Evolutionary conservation across 2,113 vertebrate genomes (phyloP).

Genomic region (Vanacampus margaritifer): DNA sequence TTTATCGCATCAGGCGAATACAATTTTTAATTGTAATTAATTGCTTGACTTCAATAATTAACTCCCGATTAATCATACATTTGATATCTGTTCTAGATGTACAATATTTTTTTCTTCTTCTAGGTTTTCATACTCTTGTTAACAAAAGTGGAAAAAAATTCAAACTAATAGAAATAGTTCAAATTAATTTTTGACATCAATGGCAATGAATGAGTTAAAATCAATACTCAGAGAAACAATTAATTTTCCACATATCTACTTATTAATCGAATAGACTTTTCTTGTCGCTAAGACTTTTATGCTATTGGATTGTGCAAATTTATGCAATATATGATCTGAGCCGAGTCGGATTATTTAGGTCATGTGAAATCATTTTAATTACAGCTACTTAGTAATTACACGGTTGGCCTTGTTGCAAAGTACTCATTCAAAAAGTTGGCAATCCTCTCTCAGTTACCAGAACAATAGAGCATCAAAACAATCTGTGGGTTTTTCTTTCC

Average conservation of each 20-base stretch:
- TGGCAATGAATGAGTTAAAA: no score
- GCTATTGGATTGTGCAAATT: background rate
- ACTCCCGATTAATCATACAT: no score
- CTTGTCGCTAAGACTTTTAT: background rate
- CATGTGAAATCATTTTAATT: background rate
- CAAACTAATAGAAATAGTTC: no score
- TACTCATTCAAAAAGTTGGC: background rate
- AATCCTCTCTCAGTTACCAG: slow-evolving; percentile 24
- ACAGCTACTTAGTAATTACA: background rate
- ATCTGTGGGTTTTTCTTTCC: slow-evolving; percentile 35
- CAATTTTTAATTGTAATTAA: no score
- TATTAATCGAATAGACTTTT: background rate
- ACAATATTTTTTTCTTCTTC: no score
- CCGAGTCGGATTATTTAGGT: background rate
- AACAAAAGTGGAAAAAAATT: no score
- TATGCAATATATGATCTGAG: background rate
- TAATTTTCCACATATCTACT: background rate
- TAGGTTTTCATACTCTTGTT: no score
- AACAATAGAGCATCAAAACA: slow-evolving; percentile 28
- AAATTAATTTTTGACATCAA: no score
- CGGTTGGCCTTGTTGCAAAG: background rate
- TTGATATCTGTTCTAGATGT: no score
- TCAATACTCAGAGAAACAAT: background rate
- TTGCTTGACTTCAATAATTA: no score
- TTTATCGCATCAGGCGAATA: no score